Percentiles rank a stretch among this genome's conserved stretches.
Evolutionary conservation across 1,140 invertebrate species (phyloP).

Genomic region (Drosophila novamexicana): DNA sequence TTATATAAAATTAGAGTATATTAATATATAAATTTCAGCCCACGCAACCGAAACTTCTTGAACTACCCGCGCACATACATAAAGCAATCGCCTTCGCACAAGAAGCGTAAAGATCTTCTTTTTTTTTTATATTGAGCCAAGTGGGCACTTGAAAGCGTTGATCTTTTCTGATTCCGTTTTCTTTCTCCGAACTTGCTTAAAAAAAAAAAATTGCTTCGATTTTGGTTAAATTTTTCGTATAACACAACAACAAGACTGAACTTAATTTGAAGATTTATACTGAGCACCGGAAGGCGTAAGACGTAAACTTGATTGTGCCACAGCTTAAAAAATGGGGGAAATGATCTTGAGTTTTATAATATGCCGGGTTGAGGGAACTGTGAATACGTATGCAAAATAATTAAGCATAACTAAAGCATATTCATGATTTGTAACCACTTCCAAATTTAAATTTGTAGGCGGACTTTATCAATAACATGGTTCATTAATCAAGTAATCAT

Average conservation of each 20-base stretch:
- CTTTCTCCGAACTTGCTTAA: conserved; percentile 55
- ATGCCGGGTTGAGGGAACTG: conserved; percentile 42
- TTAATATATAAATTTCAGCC: not conserved
- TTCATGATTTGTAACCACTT: conserved; percentile 6
- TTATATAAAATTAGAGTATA: not conserved
- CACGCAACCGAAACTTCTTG: conserved; percentile 31
- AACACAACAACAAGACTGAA: conserved; percentile 51
- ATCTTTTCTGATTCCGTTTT: conserved; percentile 78
- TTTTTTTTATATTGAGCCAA: conserved; percentile 67
- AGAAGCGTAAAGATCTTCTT: conserved; percentile 61
- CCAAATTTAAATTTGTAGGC: conserved; percentile 9
- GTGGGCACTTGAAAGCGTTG: conserved; percentile 79
- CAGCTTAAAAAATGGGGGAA: conserved; percentile 43
- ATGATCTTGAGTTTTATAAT: conserved; percentile 52
- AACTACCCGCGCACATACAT: conserved; percentile 36
- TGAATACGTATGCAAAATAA: conserved; percentile 16
- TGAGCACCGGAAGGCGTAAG: conserved; percentile 72
- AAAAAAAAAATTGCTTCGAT: conserved; percentile 70
- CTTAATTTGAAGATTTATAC: conserved; percentile 81
- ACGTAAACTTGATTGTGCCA: conserved; percentile 67
- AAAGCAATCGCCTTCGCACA: conserved; percentile 27
- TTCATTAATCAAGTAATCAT: conserved; percentile 10
- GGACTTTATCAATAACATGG: not conserved
- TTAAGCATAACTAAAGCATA: conserved; percentile 1
- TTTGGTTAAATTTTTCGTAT: conserved; percentile 69